phyloP scores from a whole-genome alignment of 2,113 vertebrate species.

The Rutilus rutilus region DNA sequence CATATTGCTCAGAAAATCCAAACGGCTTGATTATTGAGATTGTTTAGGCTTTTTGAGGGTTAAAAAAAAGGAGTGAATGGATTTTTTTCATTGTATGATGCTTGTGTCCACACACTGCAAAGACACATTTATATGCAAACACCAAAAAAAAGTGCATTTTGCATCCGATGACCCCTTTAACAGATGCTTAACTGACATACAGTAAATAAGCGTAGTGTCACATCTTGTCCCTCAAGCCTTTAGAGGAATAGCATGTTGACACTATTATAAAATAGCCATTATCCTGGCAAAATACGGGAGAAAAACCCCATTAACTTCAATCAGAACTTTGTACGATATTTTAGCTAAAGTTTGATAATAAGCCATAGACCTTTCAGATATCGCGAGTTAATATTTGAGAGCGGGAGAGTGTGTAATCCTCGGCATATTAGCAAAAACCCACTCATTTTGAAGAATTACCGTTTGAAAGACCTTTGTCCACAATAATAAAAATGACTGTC shows the following conservation, averaged over 20 bases:
- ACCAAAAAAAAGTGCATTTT: too few species aligned
- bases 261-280: background rate
- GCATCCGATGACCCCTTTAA: background rate
- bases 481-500: conserved; percentile 41
- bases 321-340: background rate
- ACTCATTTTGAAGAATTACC: conserved; percentile 30
- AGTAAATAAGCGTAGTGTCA: background rate
- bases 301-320: background rate
- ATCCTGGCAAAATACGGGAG: background rate
- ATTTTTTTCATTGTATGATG: too few species aligned
- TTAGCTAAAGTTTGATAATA: conserved; percentile 14
- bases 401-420: background rate
- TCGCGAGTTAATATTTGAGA: conserved; percentile 8
- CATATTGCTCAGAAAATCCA: too few species aligned
- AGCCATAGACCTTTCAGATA: conserved; percentile 15
- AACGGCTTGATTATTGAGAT: too few species aligned
- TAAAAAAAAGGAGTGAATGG: too few species aligned
- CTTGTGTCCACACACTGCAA: too few species aligned
- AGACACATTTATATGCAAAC: too few species aligned
- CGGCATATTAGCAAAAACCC: conserved; percentile 30
- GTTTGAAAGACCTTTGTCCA: conserved; percentile 29
- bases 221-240: background rate
- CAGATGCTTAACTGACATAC: background rate
- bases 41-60: too few species aligned
- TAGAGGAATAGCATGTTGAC: background rate